Evolutionary conservation across 2,888 invertebrate species (phyloP), one percentile per base, ranked within the genome.

Genomic region (Rhimphoctona megacephalus): DNA sequence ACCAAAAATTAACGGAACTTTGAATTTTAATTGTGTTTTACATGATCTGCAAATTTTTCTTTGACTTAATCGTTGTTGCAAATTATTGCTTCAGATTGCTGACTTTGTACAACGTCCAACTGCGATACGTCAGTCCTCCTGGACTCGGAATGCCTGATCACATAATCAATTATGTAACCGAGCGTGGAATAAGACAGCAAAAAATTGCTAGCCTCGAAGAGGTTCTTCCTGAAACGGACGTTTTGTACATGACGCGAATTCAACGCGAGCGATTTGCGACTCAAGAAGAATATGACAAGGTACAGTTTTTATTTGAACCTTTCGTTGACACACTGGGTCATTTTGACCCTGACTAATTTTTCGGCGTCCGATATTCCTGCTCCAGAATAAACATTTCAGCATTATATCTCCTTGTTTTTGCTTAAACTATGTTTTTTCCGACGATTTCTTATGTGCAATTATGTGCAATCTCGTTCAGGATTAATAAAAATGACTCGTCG

Each of bases 241-340:
- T 99, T 0, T 95, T 99, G 46, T 99, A 99, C 93, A 98, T 99
- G 98, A 99, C 99, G 0, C 96, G 99, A 90, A 99, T 99, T 90
- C 99, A 99, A 94, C 96, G 97, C 69, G 99, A 99, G 94, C 95
- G 99, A 90, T 99, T 99, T 94, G 94, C 95, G 9, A 96, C 96
- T 52, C 96, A 97, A 91, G 97, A 97, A 87, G 98, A 98, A 91
- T 99, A 99, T 94, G 95, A 98, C 86, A 96, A 97, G 96, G 98
- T 98, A 95, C 46, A 46, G 19, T 73, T 39, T n/a, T 54, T 79
- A n/a, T 78, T n/a, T n/a, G n/a, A n/a, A n/a, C n/a, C n/a, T n/a
- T n/a, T n/a, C n/a, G 39, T 77, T 22, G n/a, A n/a, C n/a, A n/a
- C n/a, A n/a, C n/a, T n/a, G n/a, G n/a, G n/a, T n/a, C n/a, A n/a